Evolutionary conservation across 2,797 vertebrate genomes (phyloP), one percentile per base, ranked within the genome.

Genomic region (Botia almorhae): DNA sequence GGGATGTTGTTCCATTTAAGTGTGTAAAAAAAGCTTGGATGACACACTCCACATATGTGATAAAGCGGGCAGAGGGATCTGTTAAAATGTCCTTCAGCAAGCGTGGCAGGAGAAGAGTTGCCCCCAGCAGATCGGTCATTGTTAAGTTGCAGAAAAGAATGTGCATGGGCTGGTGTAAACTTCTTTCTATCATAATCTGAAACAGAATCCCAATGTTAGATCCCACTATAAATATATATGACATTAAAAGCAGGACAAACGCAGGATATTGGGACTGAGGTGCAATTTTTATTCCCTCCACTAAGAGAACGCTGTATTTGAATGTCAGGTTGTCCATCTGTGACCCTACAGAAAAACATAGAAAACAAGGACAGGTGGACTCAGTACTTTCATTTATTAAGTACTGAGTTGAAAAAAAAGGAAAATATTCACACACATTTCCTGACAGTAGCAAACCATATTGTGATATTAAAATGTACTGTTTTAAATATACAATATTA

Each of bases 1-100:
- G 94, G 1, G 91, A 91, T 0, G 89, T 76, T 0, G 92, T 90
- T 10, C 88, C 92, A 29, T 29, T 2, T 29, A 29, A 29, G 4
- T 29, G 29, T 33, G 19, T 90, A 91, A 90, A 87, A 83, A 94
- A 95, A 81, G 95, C 94, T 85, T 96, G 94, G 0, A 90, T 4
- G 0, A 93, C 5, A 68, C 94, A 95, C 43, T 86, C 84, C 0
- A 87, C 81, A 0, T 94, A 95, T 7, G 86, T 89, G 4, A 79
- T 79, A 48, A 71, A 79, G 8, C 46, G 58, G 13, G 21, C 26
- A 17, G 56, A 71, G 4, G 56, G 21, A 23, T 79, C 68, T 17
- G 16, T 7, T 63, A 79, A 79, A 23, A 79, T 51, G 8, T 79
- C 68, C 29, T 19, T 58, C 68, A 78, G 4, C 26, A 78, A 16